phyloP scores from a whole-genome alignment of 1,140 invertebrate genomes.

The Bombus pascuorum region DNA sequence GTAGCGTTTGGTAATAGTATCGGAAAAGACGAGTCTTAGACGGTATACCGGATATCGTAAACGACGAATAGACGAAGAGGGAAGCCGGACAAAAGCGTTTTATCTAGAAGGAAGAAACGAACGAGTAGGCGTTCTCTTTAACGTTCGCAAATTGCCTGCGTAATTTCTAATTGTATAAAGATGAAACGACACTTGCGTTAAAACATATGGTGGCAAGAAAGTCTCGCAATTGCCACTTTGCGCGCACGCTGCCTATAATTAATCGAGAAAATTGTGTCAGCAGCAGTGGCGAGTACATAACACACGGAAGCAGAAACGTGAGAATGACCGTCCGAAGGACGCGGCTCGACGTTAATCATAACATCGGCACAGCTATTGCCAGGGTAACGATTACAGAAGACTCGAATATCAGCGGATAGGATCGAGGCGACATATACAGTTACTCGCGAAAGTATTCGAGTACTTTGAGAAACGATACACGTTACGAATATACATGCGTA shows the following conservation, averaged over 20 bases:
- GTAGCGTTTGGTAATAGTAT: no score
- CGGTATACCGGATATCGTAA: no score
- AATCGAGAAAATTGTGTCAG: conserved; percentile 31
- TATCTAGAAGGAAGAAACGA: no score
- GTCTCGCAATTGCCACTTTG: background rate
- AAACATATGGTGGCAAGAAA: background rate
- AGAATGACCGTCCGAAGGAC: conserved; percentile 44
- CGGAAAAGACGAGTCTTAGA: no score
- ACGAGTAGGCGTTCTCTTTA: background rate
- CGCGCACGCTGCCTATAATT: conserved; percentile 22
- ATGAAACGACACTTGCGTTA: background rate
- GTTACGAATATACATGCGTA: background rate
- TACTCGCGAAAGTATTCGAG: no score
- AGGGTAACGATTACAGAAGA: background rate
- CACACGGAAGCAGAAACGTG: conserved; percentile 36
- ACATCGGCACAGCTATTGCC: conserved; percentile 14
- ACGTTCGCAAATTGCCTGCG: background rate
- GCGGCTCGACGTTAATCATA: conserved; percentile 50
- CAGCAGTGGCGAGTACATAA: background rate
- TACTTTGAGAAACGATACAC: no score
- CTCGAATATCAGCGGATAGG: conserved; percentile 1
- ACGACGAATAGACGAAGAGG: no score
- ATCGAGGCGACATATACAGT: conserved; percentile 5
- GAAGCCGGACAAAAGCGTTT: background rate
- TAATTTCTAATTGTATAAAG: background rate